Evolutionary conservation across 2,888 invertebrate genomes (phyloP).

Genomic region (Latrodectus hesperus): DNA sequence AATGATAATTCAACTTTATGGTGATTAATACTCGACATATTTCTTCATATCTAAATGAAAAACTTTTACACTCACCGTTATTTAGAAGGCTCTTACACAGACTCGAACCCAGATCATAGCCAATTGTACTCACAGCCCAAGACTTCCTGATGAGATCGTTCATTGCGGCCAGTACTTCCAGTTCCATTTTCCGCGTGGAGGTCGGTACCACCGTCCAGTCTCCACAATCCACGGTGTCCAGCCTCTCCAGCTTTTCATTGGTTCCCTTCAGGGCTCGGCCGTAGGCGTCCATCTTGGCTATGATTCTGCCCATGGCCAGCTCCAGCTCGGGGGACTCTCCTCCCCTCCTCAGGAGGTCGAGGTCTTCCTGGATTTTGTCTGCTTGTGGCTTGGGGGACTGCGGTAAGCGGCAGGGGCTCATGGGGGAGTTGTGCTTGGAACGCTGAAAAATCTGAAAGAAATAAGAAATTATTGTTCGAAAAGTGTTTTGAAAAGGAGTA

Average conservation of each 20-base stretch:
- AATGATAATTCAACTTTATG: too few species aligned
- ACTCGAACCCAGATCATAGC: constrained; percentile 92
- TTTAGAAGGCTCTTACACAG: constrained; percentile 91
- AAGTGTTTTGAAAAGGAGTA: too few species aligned
- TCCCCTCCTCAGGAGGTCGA: constrained; percentile 48
- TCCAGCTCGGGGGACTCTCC: constrained; percentile 82
- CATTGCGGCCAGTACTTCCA: constrained; percentile 71
- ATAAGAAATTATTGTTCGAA: not conserved
- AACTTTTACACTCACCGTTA: constrained; percentile 77
- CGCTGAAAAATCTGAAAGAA: constrained; percentile 34
- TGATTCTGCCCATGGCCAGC: constrained; percentile 87
- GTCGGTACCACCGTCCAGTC: constrained; percentile 78
- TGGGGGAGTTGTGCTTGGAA: constrained; percentile 26
- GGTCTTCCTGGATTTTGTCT: constrained; percentile 44
- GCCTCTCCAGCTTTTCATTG: constrained; percentile 77
- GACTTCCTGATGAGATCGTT: constrained; percentile 89
- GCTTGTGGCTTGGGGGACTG: constrained; percentile 37
- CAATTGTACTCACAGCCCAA: constrained; percentile 96
- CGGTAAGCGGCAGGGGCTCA: constrained; percentile 34
- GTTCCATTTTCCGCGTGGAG: constrained; percentile 74
- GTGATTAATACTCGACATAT: too few species aligned
- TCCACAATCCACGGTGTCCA: constrained; percentile 83
- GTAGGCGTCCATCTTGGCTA: constrained; percentile 83
- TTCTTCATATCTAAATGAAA: not conserved
- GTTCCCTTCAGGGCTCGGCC: constrained; percentile 81